Evolutionary conservation across 1,140 invertebrate species (phyloP).

Genomic region (Caenorhabditis latens): DNA sequence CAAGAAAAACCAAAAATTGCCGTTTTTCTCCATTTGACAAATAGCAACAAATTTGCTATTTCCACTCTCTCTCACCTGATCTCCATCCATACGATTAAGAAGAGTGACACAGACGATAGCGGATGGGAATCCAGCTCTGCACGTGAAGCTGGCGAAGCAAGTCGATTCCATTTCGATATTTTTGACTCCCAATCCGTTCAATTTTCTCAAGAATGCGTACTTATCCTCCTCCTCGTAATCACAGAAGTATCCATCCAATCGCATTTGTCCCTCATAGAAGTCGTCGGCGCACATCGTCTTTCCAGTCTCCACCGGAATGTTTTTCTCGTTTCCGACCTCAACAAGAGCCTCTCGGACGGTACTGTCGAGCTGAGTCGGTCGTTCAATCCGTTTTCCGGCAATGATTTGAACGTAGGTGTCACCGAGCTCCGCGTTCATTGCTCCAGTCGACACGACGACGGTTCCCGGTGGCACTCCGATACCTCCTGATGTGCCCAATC

Average conservation of each 20-base stretch:
- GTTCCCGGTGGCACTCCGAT: constrained; percentile 81
- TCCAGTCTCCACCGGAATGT: constrained; percentile 83
- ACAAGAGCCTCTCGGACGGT: constrained; percentile 86
- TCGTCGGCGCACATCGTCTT: constrained; percentile 96
- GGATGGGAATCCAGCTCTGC: constrained; percentile 87
- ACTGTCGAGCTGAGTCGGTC: constrained; percentile 87
- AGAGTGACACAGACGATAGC: constrained; percentile 93
- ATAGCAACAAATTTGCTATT: background rate
- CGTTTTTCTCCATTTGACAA: too few relatives aligned
- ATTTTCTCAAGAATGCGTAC: constrained; percentile 86
- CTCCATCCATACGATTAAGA: constrained; percentile 91
- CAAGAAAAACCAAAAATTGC: too few relatives aligned
- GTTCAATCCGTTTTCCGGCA: constrained; percentile 86
- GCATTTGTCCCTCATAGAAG: constrained; percentile 97
- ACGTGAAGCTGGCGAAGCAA: constrained; percentile 91
- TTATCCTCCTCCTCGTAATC: constrained; percentile 91
- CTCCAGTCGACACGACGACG: constrained; percentile 72
- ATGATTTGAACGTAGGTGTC: constrained; percentile 83
- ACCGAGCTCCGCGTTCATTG: constrained; percentile 73
- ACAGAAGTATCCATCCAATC: constrained; percentile 96
- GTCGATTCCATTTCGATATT: constrained; percentile 99
- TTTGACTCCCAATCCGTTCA: constrained; percentile 85
- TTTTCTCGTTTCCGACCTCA: constrained; percentile 82
- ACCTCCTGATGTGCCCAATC: constrained; percentile 93
- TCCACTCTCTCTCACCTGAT: constrained; percentile 81